Conservation (phyloP, 2,113 vertebrate species). For the Scomber scombrus region DNA sequence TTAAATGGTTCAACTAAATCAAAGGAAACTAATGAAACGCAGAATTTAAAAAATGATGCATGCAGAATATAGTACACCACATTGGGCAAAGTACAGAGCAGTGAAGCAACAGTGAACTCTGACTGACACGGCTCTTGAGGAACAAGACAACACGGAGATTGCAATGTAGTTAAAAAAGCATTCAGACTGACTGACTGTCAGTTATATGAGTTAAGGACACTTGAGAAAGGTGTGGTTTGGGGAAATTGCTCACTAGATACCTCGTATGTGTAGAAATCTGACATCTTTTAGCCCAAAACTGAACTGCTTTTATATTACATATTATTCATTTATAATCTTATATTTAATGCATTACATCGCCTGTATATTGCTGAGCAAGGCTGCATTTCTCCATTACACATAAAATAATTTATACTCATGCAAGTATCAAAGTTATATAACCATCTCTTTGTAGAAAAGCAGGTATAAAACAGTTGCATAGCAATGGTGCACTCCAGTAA, state of each 20-base stretch:
- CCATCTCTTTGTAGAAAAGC: slow-evolving; percentile 16
- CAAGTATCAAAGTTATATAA: slow-evolving; percentile 21
- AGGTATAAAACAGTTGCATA: slow-evolving; percentile 22
- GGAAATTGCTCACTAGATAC: slow-evolving; percentile 12
- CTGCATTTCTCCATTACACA: slow-evolving; percentile 14
- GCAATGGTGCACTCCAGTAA: slow-evolving; percentile 17
- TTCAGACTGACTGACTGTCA: slow-evolving; percentile 33
- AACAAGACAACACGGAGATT: slow-evolving; percentile 34
- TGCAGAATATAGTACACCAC: not conserved
- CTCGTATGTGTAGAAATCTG: slow-evolving; percentile 21
- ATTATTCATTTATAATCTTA: not conserved
- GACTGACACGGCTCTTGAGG: slow-evolving; percentile 26
- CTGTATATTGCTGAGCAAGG: slow-evolving; percentile 25
- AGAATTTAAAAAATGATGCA: slow-evolving; percentile 1
- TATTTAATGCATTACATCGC: not conserved
- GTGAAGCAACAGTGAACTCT: slow-evolving; percentile 21
- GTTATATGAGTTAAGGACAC: slow-evolving; percentile 20
- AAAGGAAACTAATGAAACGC: not conserved
- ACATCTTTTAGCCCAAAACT: slow-evolving; percentile 20
- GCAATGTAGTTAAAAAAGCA: slow-evolving; percentile 29
- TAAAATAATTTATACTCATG: slow-evolving; percentile 8
- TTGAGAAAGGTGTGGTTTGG: slow-evolving; percentile 26
- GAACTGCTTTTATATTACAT: not conserved
- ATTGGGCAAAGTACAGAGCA: not conserved
- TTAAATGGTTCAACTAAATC: not conserved